Percentiles rank a stretch among this genome's conserved stretches.
These are phyloP conservation scores for Tinea semifulvella DNA, from an alignment of 2,888 invertebrate genomes.

Conservation along the genomic window DNA sequence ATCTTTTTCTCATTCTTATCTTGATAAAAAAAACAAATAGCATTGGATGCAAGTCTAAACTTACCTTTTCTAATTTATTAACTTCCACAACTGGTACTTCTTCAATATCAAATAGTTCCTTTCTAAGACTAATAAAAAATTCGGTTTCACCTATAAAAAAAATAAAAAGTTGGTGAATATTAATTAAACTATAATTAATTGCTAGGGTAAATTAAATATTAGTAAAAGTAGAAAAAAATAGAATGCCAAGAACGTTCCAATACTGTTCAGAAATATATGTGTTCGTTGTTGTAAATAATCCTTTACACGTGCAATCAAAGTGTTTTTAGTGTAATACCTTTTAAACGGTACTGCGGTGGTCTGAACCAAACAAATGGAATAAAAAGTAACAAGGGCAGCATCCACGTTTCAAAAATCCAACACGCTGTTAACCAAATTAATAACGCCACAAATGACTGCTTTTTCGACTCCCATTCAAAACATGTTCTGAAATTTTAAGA, in stretches of 20 bases:
- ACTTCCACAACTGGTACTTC: background rate
- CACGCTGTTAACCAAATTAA: conserved; percentile 83
- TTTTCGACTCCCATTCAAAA: conserved; percentile 94
- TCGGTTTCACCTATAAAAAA: background rate
- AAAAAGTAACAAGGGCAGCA: conserved; percentile 85
- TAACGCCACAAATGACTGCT: conserved; percentile 82
- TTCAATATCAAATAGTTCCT: conserved; percentile 3
- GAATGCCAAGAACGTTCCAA: no score
- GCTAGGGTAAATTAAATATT: background rate
- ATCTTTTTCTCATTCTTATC: no score
- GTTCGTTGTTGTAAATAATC: no score
- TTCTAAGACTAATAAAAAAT: background rate
- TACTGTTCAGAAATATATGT: no score
- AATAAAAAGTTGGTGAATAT: background rate
- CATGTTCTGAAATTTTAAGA: conserved; percentile 75
- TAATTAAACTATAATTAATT: background rate
- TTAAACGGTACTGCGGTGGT: conserved; percentile 32
- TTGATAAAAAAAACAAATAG: no score
- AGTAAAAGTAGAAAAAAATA: no score
- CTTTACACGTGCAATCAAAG: no score
- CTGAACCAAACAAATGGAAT: conserved; percentile 74
- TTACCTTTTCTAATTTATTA: conserved; percentile 6
- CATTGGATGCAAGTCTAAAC: no score
- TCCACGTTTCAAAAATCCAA: conserved; percentile 93
- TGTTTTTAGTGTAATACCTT: background rate